A percentile compares a stretch with the other conserved stretches of the same genome.
These are phyloP conservation scores for Coracopsis vasa DNA, from an alignment of 2,113 vertebrate species.

Conservation along the genomic window DNA sequence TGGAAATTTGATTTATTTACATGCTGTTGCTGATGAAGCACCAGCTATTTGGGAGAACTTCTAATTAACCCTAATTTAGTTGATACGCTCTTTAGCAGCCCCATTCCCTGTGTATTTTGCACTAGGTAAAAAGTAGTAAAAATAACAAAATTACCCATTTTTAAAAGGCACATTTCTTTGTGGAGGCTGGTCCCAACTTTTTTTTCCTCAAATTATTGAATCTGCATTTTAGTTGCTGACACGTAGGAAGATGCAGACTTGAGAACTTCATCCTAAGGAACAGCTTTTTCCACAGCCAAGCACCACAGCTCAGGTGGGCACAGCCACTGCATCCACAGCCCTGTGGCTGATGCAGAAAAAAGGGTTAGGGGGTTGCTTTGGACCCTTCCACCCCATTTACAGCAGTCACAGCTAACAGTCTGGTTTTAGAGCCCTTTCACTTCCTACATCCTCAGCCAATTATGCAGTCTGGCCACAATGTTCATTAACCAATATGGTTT, in stretches of 20 bases:
- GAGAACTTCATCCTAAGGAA: not conserved
- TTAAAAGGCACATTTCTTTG: not conserved
- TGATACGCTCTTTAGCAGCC: conserved; percentile 65
- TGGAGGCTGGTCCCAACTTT: not conserved
- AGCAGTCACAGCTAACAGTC: not conserved
- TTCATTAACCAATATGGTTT: not conserved
- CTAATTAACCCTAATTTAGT: conserved; percentile 91
- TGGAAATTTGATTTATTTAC: conserved; percentile 95
- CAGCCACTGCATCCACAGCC: accelerated
- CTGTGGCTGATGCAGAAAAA: accelerated
- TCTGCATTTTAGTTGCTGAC: not conserved
- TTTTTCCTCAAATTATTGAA: not conserved
- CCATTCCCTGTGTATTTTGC: conserved; percentile 23
- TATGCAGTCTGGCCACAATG: not conserved
- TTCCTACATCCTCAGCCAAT: not conserved
- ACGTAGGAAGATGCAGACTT: not conserved
- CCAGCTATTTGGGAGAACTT: conserved; percentile 79
- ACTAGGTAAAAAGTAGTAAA: conserved; percentile 53
- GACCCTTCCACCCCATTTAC: not conserved
- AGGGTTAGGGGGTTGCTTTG: not conserved
- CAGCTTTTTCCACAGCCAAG: not conserved
- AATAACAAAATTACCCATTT: conserved; percentile 8
- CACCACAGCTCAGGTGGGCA: accelerated
- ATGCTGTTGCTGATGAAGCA: conserved; percentile 83
- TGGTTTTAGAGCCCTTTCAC: not conserved